Percentiles rank a stretch among this genome's conserved stretches.
Conservation (phyloP, 2,888 invertebrate genomes). For the Diachrysia chrysitis region DNA sequence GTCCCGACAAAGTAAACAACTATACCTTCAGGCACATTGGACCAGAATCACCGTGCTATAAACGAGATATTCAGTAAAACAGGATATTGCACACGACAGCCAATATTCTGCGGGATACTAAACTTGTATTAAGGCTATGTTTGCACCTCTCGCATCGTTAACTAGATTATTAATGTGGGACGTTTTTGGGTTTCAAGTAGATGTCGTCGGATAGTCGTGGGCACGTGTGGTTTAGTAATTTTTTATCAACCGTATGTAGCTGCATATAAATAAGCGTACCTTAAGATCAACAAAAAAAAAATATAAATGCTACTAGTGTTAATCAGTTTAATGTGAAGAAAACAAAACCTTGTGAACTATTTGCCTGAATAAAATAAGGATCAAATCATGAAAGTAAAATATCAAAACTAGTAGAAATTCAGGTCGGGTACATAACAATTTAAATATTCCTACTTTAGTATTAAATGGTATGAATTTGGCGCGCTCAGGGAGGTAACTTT, state of each 20-base stretch:
- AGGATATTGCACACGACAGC: slow-evolving; percentile 57
- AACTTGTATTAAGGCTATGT: slow-evolving; percentile 55
- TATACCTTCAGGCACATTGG: slow-evolving; percentile 17
- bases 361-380: not conserved
- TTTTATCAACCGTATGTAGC: not conserved
- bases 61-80: slow-evolving; percentile 53
- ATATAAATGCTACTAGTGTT: no score
- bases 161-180: slow-evolving; percentile 48
- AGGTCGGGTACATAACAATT: not conserved
- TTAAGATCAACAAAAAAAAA: no score
- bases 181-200: slow-evolving; percentile 16
- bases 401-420: not conserved
- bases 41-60: slow-evolving; percentile 42
- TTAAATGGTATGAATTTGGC: slow-evolving; percentile 27
- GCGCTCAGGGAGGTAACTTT: slow-evolving; percentile 36
- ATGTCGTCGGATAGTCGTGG: slow-evolving; percentile 8
- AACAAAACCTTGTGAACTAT: no score
- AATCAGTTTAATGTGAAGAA: no score
- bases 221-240: slow-evolving; percentile 26
- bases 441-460: slow-evolving; percentile 10
- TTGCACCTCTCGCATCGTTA: slow-evolving; percentile 45
- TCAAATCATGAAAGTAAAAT: not conserved
- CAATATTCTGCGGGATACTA: slow-evolving; percentile 56
- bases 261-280: not conserved
- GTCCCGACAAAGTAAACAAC: slow-evolving; percentile 27